phyloP scores from a whole-genome alignment of 2,113 vertebrate species.

The Neogale vison region DNA sequence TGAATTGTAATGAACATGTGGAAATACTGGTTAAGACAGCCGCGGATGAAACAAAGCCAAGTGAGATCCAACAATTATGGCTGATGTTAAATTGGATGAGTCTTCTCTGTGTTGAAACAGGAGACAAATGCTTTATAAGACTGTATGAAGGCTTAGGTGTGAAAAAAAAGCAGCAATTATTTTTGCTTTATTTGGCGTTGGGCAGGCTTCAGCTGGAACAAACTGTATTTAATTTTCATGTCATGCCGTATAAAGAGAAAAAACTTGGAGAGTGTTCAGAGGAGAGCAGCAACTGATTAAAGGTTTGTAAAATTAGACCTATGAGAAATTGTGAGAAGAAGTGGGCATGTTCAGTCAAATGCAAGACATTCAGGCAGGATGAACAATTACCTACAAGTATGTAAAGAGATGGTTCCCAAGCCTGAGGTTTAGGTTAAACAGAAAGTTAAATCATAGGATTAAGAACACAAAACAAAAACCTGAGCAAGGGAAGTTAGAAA shows the following conservation, averaged over 20 bases:
- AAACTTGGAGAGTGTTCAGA: slow-evolving; percentile 61
- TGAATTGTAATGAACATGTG: neutral
- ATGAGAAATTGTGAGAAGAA: slow-evolving; percentile 30
- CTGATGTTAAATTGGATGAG: neutral
- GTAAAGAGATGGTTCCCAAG: slow-evolving; percentile 33
- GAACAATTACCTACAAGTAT: slow-evolving; percentile 40
- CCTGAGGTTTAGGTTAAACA: slow-evolving; percentile 11
- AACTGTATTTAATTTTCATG: slow-evolving; percentile 52
- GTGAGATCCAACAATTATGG: neutral
- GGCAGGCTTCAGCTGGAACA: slow-evolving; percentile 50
- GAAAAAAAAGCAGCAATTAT: slow-evolving; percentile 20
- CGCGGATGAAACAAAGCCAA: neutral
- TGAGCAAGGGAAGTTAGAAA: neutral
- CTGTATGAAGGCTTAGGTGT: neutral
- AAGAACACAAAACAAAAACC: neutral
- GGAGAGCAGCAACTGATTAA: slow-evolving; percentile 58
- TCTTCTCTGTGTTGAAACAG: neutral
- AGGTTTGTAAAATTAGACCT: slow-evolving; percentile 52
- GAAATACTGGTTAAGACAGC: slow-evolving; percentile 21
- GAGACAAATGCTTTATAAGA: neutral
- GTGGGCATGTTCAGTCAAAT: slow-evolving; percentile 60
- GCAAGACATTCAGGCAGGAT: neutral
- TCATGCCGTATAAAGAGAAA: slow-evolving; percentile 25
- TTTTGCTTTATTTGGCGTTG: slow-evolving; percentile 63
- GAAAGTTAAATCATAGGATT: slow-evolving; percentile 53